Conservation (phyloP, 92 coral and sea anemone species). For the Montipora capitata region DNA sequence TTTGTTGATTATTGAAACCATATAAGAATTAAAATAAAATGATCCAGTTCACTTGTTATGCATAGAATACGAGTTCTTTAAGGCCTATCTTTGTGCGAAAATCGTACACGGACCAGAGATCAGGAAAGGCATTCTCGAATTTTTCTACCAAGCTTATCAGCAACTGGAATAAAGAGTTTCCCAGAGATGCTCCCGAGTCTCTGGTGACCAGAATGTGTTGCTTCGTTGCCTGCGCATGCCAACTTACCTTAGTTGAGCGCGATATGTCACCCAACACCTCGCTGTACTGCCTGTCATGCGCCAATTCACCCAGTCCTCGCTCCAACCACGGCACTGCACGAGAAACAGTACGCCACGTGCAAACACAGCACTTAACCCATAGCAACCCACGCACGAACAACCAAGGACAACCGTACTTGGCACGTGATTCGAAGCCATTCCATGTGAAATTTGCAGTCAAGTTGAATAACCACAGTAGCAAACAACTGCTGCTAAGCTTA, state of each 20-base stretch:
- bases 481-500: constrained; percentile 50
- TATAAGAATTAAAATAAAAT: no score
- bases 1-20: no score
- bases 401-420: constrained; percentile 76
- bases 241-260: constrained; percentile 48
- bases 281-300: constrained; percentile 54
- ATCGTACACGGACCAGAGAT: no score
- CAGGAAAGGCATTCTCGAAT: no score
- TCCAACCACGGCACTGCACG: constrained; percentile 80
- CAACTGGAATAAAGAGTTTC: no score
- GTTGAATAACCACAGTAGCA: constrained; percentile 68
- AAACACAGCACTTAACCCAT: constrained; percentile 56
- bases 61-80: no score
- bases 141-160: no score
- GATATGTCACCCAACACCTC: constrained; percentile 53
- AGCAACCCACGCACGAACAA: constrained; percentile 48
- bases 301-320: constrained; percentile 55
- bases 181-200: no score
- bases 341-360: constrained; percentile 55
- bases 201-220: no score
- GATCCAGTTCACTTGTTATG: no score
- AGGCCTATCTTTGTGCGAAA: no score
- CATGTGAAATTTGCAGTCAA: constrained; percentile 40
- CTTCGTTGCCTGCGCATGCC: no score
- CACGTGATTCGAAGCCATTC: constrained; percentile 70